These are phyloP conservation scores for Ranitomeya imitator DNA, from an alignment of 2,113 vertebrate species.

Conservation along the genomic window DNA sequence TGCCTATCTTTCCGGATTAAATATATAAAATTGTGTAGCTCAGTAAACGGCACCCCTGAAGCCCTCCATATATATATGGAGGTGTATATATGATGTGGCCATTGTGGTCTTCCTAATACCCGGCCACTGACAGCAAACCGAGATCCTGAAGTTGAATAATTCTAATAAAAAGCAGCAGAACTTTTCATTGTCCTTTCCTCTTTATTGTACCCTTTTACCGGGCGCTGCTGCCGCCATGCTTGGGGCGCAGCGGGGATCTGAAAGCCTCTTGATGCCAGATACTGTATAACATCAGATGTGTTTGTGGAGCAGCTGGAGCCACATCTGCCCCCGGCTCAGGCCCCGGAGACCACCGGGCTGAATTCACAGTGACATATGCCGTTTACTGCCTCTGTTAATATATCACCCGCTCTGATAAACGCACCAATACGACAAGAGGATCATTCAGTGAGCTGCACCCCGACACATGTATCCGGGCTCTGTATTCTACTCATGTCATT, in stretches of 20 bases:
- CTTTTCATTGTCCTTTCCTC: too few relatives aligned
- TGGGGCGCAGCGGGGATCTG: neutral
- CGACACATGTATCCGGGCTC: neutral
- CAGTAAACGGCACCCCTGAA: too few relatives aligned
- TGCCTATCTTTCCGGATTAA: too few relatives aligned
- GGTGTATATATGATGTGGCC: too few relatives aligned
- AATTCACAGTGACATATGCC: neutral
- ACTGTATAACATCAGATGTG: neutral
- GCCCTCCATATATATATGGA: too few relatives aligned
- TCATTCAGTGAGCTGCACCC: neutral
- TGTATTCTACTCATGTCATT: neutral
- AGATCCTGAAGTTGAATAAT: too few relatives aligned
- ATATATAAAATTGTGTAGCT: too few relatives aligned
- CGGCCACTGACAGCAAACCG: too few relatives aligned
- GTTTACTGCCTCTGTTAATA: slow-evolving; percentile 43
- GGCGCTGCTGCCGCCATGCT: neutral
- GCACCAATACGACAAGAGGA: neutral
- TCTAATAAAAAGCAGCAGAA: too few relatives aligned
- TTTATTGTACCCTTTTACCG: neutral
- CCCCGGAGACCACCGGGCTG: neutral
- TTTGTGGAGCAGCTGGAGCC: slow-evolving; percentile 17
- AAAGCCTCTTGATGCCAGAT: neutral
- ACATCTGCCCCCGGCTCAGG: neutral
- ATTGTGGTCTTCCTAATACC: too few relatives aligned
- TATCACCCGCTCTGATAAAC: neutral